These are phyloP conservation scores for Callinectes sapidus DNA, from an alignment of 2,888 invertebrate genomes.

Conservation along the genomic window DNA sequence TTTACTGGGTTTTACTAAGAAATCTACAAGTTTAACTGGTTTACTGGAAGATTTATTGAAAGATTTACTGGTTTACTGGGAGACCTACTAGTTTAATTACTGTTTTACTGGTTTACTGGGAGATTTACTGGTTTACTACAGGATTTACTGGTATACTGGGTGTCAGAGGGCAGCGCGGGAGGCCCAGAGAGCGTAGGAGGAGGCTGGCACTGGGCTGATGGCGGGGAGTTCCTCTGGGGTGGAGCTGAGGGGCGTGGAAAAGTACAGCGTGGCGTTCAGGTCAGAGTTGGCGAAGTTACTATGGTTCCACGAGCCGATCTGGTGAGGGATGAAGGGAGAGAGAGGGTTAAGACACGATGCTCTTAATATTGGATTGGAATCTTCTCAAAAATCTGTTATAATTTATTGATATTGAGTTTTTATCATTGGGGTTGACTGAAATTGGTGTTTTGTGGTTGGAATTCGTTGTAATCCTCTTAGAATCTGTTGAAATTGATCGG, in stretches of 20 bases:
- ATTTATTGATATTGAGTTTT: too few relatives aligned
- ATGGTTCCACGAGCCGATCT: slow-evolving; percentile 13
- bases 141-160: too few relatives aligned
- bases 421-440: too few relatives aligned
- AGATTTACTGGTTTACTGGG: neutral
- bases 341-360: too few relatives aligned
- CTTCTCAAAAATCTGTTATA: too few relatives aligned
- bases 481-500: too few relatives aligned
- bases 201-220: slow-evolving; percentile 58
- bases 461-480: too few relatives aligned
- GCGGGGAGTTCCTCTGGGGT: neutral
- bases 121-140: neutral
- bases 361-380: too few relatives aligned
- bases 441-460: too few relatives aligned
- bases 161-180: neutral
- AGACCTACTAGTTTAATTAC: neutral
- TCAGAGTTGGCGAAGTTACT: slow-evolving; percentile 51
- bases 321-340: neutral
- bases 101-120: neutral
- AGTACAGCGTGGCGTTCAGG: slow-evolving; percentile 66
- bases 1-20: neutral
- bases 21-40: neutral
- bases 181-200: slow-evolving; percentile 38
- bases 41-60: too few relatives aligned
- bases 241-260: slow-evolving; percentile 36